These are phyloP conservation scores for Telenomus remus DNA, from an alignment of 1,140 invertebrate genomes.

Conservation along the genomic window DNA sequence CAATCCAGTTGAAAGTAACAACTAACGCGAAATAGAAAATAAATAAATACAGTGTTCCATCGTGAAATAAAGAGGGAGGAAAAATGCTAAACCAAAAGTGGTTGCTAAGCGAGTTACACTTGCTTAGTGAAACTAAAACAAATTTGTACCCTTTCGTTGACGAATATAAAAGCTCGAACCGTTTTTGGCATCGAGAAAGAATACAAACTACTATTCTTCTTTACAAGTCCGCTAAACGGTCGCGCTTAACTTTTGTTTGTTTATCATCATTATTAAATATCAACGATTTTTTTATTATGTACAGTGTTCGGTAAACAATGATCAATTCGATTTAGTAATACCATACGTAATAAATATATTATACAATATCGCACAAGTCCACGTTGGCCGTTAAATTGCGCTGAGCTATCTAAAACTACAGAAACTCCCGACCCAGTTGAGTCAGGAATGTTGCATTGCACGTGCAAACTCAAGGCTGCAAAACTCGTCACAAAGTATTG, in stretches of 20 bases:
- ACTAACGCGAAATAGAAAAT: slow-evolving; percentile 13
- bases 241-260: too few relatives aligned
- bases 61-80: too few relatives aligned
- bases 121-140: slow-evolving; percentile 25
- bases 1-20: too few relatives aligned
- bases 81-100: too few relatives aligned
- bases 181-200: slow-evolving; percentile 33
- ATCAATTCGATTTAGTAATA: too few relatives aligned
- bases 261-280: too few relatives aligned
- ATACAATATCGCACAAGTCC: too few relatives aligned
- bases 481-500: slow-evolving; percentile 43
- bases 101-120: background rate
- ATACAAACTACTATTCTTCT: slow-evolving; percentile 18
- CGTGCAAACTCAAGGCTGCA: slow-evolving; percentile 1
- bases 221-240: too few relatives aligned
- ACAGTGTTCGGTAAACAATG: background rate
- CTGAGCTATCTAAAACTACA: slow-evolving; percentile 21
- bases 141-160: slow-evolving; percentile 41
- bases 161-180: slow-evolving; percentile 36
- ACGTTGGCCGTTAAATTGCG: background rate
- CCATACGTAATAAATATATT: too few relatives aligned
- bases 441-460: slow-evolving; percentile 27
- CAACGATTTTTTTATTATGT: slow-evolving; percentile 27
- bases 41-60: background rate
- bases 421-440: slow-evolving; percentile 25